Conservation (phyloP, 2,888 invertebrate genomes). For the Acanthosepion esculentum region DNA sequence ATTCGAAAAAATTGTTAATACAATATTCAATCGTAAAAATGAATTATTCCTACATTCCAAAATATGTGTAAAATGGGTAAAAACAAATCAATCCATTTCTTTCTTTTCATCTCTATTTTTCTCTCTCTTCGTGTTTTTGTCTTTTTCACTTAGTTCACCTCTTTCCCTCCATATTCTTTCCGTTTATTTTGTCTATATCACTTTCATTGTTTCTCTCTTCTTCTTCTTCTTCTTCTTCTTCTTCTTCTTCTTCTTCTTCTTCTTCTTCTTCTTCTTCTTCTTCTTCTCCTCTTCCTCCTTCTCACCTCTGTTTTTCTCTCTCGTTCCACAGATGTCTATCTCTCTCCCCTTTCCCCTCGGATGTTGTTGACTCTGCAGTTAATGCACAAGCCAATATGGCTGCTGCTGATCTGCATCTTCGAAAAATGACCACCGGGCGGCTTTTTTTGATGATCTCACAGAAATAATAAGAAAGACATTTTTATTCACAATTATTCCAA, state of each 20-base stretch:
- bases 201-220: rapidly evolving
- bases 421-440: neutral
- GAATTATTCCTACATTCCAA: no score
- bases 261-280: no score
- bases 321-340: neutral
- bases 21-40: no score
- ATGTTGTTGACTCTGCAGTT: conserved; percentile 1
- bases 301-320: no score
- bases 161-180: neutral
- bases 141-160: neutral
- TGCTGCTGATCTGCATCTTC: neutral
- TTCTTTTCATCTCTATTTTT: neutral
- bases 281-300: no score
- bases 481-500: neutral
- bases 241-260: rapidly evolving
- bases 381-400: neutral
- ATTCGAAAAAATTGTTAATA: no score
- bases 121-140: neutral
- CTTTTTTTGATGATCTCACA: conserved; percentile 22
- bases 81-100: neutral
- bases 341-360: neutral
- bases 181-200: neutral
- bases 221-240: neutral
- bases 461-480: neutral
- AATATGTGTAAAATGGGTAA: no score